These are phyloP conservation scores for Diorhabda elongata DNA, from an alignment of 1,140 invertebrate species.

Conservation along the genomic window DNA sequence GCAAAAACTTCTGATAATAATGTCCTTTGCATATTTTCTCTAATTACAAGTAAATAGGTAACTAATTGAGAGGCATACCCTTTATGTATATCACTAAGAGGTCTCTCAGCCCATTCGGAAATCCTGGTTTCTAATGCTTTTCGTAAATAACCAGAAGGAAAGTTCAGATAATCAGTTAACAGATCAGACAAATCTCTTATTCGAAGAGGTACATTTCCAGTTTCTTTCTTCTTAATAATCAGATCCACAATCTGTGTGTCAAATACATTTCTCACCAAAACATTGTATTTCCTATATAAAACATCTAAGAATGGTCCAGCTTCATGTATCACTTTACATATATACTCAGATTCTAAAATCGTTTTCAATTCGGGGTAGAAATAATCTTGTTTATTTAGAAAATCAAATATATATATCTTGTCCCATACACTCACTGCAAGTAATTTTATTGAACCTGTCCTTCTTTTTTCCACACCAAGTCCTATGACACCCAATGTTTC, in stretches of 20 bases:
- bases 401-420: constrained; percentile 28
- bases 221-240: constrained; percentile 24
- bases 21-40: constrained; percentile 23
- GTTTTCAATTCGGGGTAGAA: constrained; percentile 27
- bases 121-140: constrained; percentile 14
- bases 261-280: constrained; percentile 27
- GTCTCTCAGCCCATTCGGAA: constrained; percentile 24
- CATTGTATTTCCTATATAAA: constrained; percentile 24
- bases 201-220: neutral
- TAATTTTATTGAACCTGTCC: constrained; percentile 18
- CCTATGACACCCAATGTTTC: constrained; percentile 26
- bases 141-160: constrained; percentile 23
- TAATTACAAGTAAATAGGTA: constrained; percentile 26
- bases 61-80: constrained; percentile 26
- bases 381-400: constrained; percentile 17
- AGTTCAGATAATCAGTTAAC: constrained; percentile 25
- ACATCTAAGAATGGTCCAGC: constrained; percentile 23
- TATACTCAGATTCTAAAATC: constrained; percentile 27
- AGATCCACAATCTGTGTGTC: constrained; percentile 31
- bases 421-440: constrained; percentile 24
- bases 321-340: constrained; percentile 29
- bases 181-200: constrained; percentile 24
- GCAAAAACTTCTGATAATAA: constrained; percentile 23
- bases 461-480: constrained; percentile 23
- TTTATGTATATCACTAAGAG: constrained; percentile 23